phyloP scores from a whole-genome alignment of 2,888 invertebrate species.

The Cryptocephalus moraei region DNA sequence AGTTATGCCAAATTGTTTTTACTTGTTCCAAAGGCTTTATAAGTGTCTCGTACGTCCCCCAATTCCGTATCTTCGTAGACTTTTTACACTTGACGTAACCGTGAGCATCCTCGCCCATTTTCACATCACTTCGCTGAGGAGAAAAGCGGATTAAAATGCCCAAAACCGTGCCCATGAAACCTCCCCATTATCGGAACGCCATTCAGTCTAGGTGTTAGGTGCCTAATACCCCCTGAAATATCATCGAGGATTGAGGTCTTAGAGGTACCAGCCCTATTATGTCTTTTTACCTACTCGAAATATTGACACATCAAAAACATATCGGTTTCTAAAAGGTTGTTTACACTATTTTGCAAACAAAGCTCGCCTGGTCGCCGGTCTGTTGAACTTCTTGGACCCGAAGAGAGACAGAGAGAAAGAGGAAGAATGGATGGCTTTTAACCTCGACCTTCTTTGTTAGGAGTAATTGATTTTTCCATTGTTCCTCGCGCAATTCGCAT shows the following conservation, averaged over 20 bases:
- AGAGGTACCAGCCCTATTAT: background rate
- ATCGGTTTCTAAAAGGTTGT: background rate
- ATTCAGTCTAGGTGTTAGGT: slow-evolving; percentile 10
- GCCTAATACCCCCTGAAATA: slow-evolving; percentile 12
- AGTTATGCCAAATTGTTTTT: too few relatives aligned
- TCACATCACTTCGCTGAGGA: background rate
- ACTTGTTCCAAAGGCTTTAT: too few relatives aligned
- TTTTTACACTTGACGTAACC: too few relatives aligned
- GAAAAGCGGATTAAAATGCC: background rate
- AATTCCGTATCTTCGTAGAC: too few relatives aligned
- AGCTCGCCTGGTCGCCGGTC: background rate
- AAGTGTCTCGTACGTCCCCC: too few relatives aligned
- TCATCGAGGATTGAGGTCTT: slow-evolving; percentile 5
- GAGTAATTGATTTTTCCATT: too few relatives aligned
- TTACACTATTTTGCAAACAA: background rate
- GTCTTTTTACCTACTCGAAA: background rate
- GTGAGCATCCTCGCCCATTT: too few relatives aligned
- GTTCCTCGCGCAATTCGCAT: too few relatives aligned
- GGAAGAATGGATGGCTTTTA: too few relatives aligned
- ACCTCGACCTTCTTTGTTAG: too few relatives aligned
- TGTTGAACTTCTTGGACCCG: background rate
- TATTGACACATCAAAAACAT: background rate
- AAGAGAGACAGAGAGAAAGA: too few relatives aligned
- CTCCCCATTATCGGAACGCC: slow-evolving; percentile 6
- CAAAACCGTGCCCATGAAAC: background rate